Evolutionary conservation across 30 jellyfish, hydroid and myxozoan genomes (phyloP), one percentile per base, ranked within the genome.

Genomic region (Pseudorhiza aurosa): DNA sequence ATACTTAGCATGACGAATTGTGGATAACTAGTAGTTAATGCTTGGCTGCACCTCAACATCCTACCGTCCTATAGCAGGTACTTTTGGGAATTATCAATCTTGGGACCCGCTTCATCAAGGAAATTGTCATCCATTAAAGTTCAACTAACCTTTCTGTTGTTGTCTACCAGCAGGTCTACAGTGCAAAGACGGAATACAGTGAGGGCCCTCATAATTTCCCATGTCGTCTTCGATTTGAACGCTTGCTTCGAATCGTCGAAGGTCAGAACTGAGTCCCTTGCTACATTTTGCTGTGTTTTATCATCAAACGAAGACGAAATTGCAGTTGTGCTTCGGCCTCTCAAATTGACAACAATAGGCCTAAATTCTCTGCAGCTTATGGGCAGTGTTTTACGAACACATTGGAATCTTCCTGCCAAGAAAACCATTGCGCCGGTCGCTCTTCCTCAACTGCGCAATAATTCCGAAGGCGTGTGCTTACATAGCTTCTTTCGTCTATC

Each of bases 201-300:
- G 78, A 91, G 62, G n/a, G 98, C 98, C 59, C 96, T 72, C 36
- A 85, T 22, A 25, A 91, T 91, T 84, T 91, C 98, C 75, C 81
- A 57, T 24, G 95, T 83, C 21, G 95, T 83, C 58, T 91, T 91
- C 71, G 96, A 93, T 29, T 58, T 72, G 72, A 76, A 85, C 21
- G 98, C 98, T 58, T 85, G 87, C 72, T 85, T 57, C 29, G 75
- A 57, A 45, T 91, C 80, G 24, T 76, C 75, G 49, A 91, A 91
- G 44, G 84, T 89, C 75, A 77, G 39, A n/a, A 45, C 89, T 2
- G 29, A 8, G 17, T 77, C 82, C 19, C 46, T 31, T 1, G 74
- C 82, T 0, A 35, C 6, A 10, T 37, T 72, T 18, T 25, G 50
- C 42, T 42, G 79, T 39, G 82, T 0, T 33, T 60, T 77, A 2